phyloP scores from a whole-genome alignment of 2,888 invertebrate species.

The Tipula confusa region DNA sequence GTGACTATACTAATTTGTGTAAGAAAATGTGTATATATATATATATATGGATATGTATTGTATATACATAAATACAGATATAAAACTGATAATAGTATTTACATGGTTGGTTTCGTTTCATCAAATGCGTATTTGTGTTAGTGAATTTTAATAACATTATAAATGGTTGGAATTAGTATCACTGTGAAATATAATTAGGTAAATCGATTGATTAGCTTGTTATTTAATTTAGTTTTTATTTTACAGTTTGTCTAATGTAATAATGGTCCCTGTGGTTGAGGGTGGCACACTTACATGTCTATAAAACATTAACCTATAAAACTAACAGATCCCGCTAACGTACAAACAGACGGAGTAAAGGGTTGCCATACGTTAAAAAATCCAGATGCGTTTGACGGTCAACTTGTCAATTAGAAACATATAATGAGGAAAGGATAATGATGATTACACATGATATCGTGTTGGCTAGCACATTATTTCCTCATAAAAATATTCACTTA shows the following conservation, averaged over 20 bases:
- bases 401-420: too few species aligned
- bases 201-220: background rate
- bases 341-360: too few species aligned
- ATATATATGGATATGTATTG: too few species aligned
- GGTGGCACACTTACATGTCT: background rate
- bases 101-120: background rate
- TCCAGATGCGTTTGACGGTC: too few species aligned
- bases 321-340: too few species aligned
- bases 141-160: background rate
- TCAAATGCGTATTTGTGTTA: background rate
- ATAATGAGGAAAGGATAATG: too few species aligned
- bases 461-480: too few species aligned
- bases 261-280: background rate
- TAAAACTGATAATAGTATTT: background rate
- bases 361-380: too few species aligned
- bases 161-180: background rate
- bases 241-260: background rate
- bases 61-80: background rate
- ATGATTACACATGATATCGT: too few species aligned
- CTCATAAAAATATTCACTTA: too few species aligned
- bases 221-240: background rate
- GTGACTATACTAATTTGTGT: background rate
- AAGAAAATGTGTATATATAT: background rate
- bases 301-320: too few species aligned
- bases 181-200: background rate